Percentiles rank a stretch among this genome's conserved stretches.
Evolutionary conservation across 92 coral and sea anemone genomes (phyloP).

Genomic region (Phenganax subtilis): DNA sequence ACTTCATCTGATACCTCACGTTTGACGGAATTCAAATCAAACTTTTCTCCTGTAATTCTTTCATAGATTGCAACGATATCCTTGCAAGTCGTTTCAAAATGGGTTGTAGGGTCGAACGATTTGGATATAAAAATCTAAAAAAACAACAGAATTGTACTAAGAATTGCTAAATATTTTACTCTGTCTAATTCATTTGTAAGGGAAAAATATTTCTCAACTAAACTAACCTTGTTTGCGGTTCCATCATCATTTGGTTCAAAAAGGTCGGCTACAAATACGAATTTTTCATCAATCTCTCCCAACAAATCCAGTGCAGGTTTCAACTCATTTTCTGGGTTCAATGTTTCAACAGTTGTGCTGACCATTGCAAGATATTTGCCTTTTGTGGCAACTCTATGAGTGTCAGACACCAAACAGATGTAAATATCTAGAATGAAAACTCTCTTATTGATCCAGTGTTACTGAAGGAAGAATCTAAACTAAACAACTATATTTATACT

Average conservation of each 20-base stretch:
- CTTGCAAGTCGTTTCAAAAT: slow-evolving; percentile 89
- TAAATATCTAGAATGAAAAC: slow-evolving; percentile 61
- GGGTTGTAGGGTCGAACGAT: slow-evolving; percentile 91
- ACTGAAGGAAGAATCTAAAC: neutral
- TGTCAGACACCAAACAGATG: slow-evolving; percentile 69
- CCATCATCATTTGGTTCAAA: slow-evolving; percentile 82
- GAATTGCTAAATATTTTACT: neutral
- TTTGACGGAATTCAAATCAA: slow-evolving; percentile 60
- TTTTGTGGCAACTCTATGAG: slow-evolving; percentile 68
- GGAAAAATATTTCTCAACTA: neutral
- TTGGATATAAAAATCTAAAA: slow-evolving; percentile 79
- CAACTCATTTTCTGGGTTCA: slow-evolving; percentile 65
- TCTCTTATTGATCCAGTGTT: neutral
- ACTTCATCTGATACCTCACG: slow-evolving; percentile 39
- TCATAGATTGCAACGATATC: slow-evolving; percentile 82
- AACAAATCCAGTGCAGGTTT: slow-evolving; percentile 71
- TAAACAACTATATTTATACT: too few species aligned
- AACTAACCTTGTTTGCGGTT: slow-evolving; percentile 59
- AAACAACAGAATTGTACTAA: neutral
- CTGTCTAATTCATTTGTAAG: neutral
- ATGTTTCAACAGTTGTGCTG: slow-evolving; percentile 79
- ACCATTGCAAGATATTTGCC: slow-evolving; percentile 72
- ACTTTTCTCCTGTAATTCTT: slow-evolving; percentile 74
- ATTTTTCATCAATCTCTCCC: slow-evolving; percentile 75
- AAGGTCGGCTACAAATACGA: slow-evolving; percentile 62